Conservation (phyloP, 2,888 invertebrate genomes). For the Cantharis lateralis region DNA sequence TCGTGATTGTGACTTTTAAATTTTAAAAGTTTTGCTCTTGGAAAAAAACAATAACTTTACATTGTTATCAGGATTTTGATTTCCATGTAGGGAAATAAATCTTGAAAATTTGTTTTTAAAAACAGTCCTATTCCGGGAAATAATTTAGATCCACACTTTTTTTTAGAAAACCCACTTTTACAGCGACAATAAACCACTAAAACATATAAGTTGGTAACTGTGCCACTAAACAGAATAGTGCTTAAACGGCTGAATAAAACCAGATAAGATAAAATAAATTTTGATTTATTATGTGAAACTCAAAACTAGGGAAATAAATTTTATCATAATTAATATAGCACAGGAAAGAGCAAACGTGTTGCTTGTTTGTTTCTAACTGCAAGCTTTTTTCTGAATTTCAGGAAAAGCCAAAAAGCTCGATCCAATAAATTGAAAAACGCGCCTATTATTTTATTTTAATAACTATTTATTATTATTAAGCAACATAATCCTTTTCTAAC, state of each 20-base stretch:
- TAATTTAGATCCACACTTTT: background rate
- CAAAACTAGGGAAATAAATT: background rate
- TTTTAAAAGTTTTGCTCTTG: background rate
- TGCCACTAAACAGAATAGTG: background rate
- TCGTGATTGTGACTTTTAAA: no score
- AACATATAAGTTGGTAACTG: background rate
- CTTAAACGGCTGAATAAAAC: background rate
- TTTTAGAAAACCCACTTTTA: background rate
- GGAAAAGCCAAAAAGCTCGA: background rate
- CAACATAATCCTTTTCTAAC: background rate
- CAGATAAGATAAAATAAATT: background rate
- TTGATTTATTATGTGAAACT: background rate
- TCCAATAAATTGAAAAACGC: background rate
- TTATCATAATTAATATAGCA: background rate
- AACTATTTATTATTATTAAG: no score
- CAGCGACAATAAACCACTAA: background rate
- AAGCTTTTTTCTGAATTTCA: background rate
- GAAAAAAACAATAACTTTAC: background rate
- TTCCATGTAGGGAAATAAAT: background rate
- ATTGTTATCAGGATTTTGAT: background rate
- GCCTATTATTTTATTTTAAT: background rate
- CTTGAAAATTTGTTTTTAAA: background rate
- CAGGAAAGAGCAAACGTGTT: background rate
- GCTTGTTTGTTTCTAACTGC: background rate
- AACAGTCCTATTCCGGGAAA: background rate